Percentiles rank a stretch among this genome's conserved stretches.
Conservation (phyloP, 1,140 invertebrate species). For the Ylistrum balloti region DNA sequence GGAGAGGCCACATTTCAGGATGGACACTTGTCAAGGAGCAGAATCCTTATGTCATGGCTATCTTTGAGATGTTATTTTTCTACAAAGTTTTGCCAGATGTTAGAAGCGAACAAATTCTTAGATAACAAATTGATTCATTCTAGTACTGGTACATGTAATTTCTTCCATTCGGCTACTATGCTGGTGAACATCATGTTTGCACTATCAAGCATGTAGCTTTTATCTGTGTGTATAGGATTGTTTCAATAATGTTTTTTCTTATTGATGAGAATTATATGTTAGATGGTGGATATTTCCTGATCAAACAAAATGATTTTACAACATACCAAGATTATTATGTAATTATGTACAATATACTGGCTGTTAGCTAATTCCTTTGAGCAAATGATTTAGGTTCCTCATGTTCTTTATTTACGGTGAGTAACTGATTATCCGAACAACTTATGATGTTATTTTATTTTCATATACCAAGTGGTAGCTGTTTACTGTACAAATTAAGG, state of each 20-base stretch:
- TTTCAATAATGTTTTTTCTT: neutral
- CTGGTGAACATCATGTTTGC: neutral
- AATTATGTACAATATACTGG: no score
- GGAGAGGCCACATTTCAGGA: neutral
- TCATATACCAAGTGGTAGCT: no score
- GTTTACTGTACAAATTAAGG: no score
- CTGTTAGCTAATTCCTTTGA: no score
- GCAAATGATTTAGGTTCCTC: no score
- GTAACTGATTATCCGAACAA: no score
- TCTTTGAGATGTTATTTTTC: slow-evolving; percentile 21
- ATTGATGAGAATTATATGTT: neutral
- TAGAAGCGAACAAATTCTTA: neutral
- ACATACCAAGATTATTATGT: neutral
- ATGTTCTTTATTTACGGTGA: no score
- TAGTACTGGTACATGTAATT: neutral
- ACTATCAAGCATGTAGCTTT: neutral
- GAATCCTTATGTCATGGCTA: neutral
- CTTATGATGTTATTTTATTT: no score
- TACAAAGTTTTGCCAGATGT: neutral
- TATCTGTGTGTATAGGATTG: neutral
- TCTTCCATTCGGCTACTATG: neutral
- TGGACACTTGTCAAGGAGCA: neutral
- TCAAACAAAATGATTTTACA: neutral
- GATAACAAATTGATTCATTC: neutral
- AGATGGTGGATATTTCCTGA: neutral